Evolutionary conservation across 2,113 vertebrate genomes (phyloP).

Genomic region (Nycticryphes semicollaris): DNA sequence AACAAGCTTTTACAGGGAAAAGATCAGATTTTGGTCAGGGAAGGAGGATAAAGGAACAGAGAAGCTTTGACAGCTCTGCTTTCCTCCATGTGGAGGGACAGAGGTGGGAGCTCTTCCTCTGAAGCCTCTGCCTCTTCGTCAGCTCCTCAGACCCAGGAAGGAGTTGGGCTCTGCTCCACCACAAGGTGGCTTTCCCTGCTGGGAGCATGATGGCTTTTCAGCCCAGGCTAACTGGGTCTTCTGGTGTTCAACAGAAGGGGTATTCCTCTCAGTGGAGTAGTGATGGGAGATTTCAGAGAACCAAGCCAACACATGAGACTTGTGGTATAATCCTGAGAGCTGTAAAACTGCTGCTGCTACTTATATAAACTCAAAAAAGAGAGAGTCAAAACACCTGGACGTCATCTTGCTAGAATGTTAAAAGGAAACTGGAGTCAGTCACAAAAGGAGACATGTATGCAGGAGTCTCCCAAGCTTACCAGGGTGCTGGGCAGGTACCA

Average conservation of each 20-base stretch:
- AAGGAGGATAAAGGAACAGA: background rate
- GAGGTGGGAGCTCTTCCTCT: background rate
- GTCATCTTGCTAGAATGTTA: background rate
- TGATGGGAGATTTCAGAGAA: background rate
- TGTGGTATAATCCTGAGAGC: background rate
- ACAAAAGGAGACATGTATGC: background rate
- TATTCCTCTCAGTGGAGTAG: background rate
- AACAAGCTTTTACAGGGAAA: background rate
- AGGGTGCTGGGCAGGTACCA: background rate
- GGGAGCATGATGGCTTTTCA: background rate
- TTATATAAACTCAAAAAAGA: no score
- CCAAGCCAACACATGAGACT: background rate
- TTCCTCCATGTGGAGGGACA: rapidly evolving
- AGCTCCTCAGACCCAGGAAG: background rate
- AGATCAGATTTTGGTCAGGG: background rate
- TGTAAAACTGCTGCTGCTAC: background rate
- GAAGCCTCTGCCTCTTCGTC: background rate
- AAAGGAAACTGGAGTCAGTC: background rate
- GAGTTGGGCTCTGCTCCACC: background rate
- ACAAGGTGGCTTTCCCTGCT: background rate
- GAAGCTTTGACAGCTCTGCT: background rate
- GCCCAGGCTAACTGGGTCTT: background rate
- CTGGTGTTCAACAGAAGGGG: background rate
- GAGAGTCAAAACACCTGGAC: background rate
- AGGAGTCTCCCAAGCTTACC: background rate